These are phyloP conservation scores for Ictidomys tridecemlineatus DNA, from an alignment of 2,113 vertebrate species.

Conservation along the genomic window DNA sequence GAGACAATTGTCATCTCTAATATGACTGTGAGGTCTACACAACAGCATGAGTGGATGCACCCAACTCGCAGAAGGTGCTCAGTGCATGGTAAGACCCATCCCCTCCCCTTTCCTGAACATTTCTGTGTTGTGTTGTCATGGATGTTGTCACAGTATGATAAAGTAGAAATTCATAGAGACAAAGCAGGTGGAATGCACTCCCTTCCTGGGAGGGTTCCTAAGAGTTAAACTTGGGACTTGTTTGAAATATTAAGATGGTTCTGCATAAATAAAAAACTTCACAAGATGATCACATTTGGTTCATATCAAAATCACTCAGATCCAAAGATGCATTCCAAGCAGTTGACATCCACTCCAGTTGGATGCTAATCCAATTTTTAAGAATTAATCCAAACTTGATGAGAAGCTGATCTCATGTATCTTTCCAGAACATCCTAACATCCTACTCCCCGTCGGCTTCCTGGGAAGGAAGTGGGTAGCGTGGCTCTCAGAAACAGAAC, in stretches of 20 bases:
- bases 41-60: not conserved
- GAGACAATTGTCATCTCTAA: not conserved
- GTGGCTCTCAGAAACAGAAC: not conserved
- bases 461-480: slow-evolving; percentile 61
- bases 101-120: not conserved
- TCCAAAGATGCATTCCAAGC: slow-evolving; percentile 87
- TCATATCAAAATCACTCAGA: slow-evolving; percentile 85
- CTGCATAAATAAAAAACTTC: slow-evolving; percentile 79
- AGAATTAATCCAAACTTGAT: slow-evolving; percentile 86
- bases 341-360: slow-evolving; percentile 86
- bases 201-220: slow-evolving; percentile 59
- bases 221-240: slow-evolving; percentile 80
- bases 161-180: not conserved
- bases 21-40: not conserved
- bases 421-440: slow-evolving; percentile 80
- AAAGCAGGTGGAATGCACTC: slow-evolving; percentile 2
- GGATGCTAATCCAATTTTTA: slow-evolving; percentile 85
- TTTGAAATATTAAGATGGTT: slow-evolving; percentile 55
- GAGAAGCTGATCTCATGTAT: slow-evolving; percentile 78
- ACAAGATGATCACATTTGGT: slow-evolving; percentile 86
- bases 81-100: not conserved
- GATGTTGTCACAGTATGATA: not conserved
- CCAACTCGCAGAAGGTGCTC: not conserved
- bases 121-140: not conserved
- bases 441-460: slow-evolving; percentile 67